Evolutionary conservation across 2,888 invertebrate genomes (phyloP), one percentile per base, ranked within the genome.

Genomic region (Calameuta idolon): DNA sequence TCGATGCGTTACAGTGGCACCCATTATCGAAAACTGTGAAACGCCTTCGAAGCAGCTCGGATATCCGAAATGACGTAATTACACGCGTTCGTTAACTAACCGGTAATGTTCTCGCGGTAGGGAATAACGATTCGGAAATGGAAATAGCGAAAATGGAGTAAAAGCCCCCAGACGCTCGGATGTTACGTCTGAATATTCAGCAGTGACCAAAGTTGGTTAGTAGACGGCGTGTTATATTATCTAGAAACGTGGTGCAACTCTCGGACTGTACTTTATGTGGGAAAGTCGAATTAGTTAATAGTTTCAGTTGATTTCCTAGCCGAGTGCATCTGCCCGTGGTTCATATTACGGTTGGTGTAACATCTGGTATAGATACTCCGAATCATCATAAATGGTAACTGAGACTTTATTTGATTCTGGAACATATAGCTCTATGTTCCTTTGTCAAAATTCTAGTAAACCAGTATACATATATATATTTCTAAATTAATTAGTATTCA

Each of bases 251-350:
- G 31, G 71, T 15, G 33, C 71, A 23, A 23, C 71, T 55, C 55
- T 5, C 55, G 55, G 55, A 55, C 55, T 55, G 23, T 55, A 55
- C 55, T 55, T 55, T 55, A 81, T 77, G 76, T 79, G 79, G 81
- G 77, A 81, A 81, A 81, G 81, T 80, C 80, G 83, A 83, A 83
- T 83, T 82, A 82, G 83, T 83, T 82, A 81, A 83, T 83, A 83
- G 83, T 83, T 83, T 81, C 77, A 81, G 77, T 79, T 75, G 81
- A 82, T 79, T 80, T 77, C 76, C 74, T 74, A 76, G 75, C 35
- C 77, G 69, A 69, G 75, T 79, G 74, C 69, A 68, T 74, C 40
- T 73, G 76, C 55, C 55, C 9, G 55, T 55, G 55, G 55, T 55
- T 55, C 55, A 23, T 55, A 55, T 55, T 55, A 55, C 15, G 55